A percentile compares a stretch with the other conserved stretches of the same genome.
phyloP scores from a whole-genome alignment of 2,113 vertebrate species.

The Rhizomys pruinosus region DNA sequence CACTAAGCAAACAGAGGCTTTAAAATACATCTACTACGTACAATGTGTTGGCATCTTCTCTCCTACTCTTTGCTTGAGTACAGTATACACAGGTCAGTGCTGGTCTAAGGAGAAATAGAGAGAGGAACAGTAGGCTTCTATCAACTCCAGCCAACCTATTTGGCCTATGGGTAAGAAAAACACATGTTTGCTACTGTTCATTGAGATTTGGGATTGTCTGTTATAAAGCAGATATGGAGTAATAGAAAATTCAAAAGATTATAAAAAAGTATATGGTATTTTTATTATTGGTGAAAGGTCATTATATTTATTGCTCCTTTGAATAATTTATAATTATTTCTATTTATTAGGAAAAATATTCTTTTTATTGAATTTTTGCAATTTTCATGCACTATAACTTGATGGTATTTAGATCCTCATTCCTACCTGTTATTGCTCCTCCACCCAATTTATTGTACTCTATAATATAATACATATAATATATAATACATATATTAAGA shows the following conservation, averaged over 20 bases:
- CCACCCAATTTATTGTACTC: too few relatives aligned
- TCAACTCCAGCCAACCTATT: background rate
- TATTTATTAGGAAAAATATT: background rate
- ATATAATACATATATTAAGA: too few relatives aligned
- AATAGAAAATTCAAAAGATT: background rate
- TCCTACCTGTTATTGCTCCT: too few relatives aligned
- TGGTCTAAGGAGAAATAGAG: too few relatives aligned
- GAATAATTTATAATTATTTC: background rate
- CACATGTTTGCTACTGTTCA: background rate
- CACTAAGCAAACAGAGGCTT: too few relatives aligned
- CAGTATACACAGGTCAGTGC: too few relatives aligned
- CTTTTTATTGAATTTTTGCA: background rate
- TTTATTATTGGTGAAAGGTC: background rate
- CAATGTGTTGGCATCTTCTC: too few relatives aligned
- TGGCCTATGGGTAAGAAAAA: background rate
- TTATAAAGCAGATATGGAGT: background rate
- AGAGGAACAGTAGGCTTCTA: background rate
- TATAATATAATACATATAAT: too few relatives aligned
- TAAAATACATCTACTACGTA: too few relatives aligned
- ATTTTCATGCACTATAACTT: too few relatives aligned
- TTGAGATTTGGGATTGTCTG: background rate
- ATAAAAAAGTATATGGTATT: background rate
- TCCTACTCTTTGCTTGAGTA: background rate
- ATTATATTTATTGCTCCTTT: conserved; percentile 1
- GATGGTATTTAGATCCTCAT: too few relatives aligned